A percentile compares a stretch with the other conserved stretches of the same genome.
phyloP scores from a whole-genome alignment of 92 coral and sea anemone genomes.

The Siderastrea siderea region DNA sequence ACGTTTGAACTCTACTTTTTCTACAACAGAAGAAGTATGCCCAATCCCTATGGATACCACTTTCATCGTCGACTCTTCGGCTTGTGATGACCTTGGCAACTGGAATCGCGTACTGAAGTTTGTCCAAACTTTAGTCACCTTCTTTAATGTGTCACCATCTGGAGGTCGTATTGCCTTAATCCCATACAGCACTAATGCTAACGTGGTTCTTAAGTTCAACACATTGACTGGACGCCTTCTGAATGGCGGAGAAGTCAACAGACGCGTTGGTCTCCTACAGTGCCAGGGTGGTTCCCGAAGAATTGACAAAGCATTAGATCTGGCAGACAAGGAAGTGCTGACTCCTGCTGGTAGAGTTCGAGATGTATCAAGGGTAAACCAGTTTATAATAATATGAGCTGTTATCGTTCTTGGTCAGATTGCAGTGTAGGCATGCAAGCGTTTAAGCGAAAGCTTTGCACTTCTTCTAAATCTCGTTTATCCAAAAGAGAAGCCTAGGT shows the following conservation, averaged over 20 bases:
- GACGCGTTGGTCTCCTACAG: conserved; percentile 64
- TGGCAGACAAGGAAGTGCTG: conserved; percentile 83
- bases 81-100: conserved; percentile 77
- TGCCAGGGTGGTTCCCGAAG: conserved; percentile 72
- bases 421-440: too few relatives aligned
- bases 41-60: conserved; percentile 79
- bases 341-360: conserved; percentile 71
- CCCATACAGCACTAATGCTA: conserved; percentile 59
- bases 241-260: conserved; percentile 63
- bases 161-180: conserved; percentile 74
- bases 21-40: conserved; percentile 45
- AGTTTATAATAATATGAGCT: too few relatives aligned
- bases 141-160: conserved; percentile 67
- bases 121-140: conserved; percentile 65
- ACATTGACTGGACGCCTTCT: conserved; percentile 69
- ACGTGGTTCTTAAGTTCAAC: conserved; percentile 70
- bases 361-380: neutral
- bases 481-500: too few relatives aligned
- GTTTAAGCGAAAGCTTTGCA: too few relatives aligned
- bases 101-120: conserved; percentile 69
- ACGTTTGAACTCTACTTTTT: neutral
- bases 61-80: conserved; percentile 79
- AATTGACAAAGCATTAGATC: conserved; percentile 79
- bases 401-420: too few relatives aligned
- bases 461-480: too few relatives aligned